Evolutionary conservation across 1,140 invertebrate genomes (phyloP).

Genomic region (Drosophila ogumai): DNA sequence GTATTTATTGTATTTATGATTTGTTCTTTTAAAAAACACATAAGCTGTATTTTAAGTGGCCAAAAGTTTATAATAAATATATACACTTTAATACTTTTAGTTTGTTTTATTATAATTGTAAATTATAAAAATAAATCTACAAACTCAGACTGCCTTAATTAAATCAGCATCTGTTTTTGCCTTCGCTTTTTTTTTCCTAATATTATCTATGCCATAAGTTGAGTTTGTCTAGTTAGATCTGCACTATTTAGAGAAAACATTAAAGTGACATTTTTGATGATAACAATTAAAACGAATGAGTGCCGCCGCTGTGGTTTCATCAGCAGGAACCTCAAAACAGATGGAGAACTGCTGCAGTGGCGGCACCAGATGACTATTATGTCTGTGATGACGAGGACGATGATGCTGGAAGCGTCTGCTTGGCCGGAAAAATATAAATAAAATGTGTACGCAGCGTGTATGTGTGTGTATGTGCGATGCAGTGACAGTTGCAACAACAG

Average conservation of each 20-base stretch:
- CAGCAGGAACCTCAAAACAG: constrained; percentile 34
- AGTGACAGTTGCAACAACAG: constrained; percentile 54
- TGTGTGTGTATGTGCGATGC: constrained; percentile 5
- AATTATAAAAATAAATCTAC: not conserved
- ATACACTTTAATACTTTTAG: too few relatives aligned
- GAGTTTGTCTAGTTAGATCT: not conserved
- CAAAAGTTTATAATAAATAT: too few relatives aligned
- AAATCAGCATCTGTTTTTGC: not conserved
- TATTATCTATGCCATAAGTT: not conserved
- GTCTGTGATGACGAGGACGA: constrained; percentile 9
- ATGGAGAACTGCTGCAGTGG: constrained; percentile 25
- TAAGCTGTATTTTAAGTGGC: too few relatives aligned
- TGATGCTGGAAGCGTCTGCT: constrained; percentile 52
- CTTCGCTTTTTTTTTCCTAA: too few relatives aligned
- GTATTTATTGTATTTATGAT: too few relatives aligned
- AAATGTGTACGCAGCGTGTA: constrained; percentile 25
- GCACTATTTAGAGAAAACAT: constrained; percentile 8
- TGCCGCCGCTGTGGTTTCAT: constrained; percentile 31
- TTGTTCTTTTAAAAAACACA: too few relatives aligned
- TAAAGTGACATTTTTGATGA: constrained; percentile 42
- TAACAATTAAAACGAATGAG: constrained; percentile 77
- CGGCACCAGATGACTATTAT: constrained; percentile 27
- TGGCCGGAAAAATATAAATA: constrained; percentile 74
- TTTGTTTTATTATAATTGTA: not conserved
- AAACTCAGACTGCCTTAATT: not conserved